phyloP scores from a whole-genome alignment of 2,888 invertebrate species.

The Nudaria mundana region DNA sequence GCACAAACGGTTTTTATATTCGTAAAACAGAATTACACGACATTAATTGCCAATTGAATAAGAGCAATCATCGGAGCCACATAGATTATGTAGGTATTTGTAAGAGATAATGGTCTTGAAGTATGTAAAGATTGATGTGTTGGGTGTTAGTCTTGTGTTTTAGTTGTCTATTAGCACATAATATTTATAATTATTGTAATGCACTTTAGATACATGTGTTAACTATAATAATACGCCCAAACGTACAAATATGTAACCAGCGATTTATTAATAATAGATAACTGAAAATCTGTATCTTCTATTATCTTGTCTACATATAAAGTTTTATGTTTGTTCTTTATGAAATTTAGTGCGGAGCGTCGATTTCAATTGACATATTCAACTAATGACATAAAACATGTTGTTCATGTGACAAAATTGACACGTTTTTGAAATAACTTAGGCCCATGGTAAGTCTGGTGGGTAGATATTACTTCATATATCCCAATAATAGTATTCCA shows the following conservation, averaged over 20 bases:
- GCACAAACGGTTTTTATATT: constrained; percentile 22
- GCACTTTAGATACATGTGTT: constrained; percentile 47
- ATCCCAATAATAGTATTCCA: too few relatives aligned
- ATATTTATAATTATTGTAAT: constrained; percentile 23
- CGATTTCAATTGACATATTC: too few relatives aligned
- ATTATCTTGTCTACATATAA: too few relatives aligned
- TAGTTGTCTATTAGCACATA: constrained; percentile 21
- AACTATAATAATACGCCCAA: constrained; percentile 39
- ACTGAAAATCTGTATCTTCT: too few relatives aligned
- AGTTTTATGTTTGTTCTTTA: too few relatives aligned
- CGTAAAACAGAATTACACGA: constrained; percentile 19
- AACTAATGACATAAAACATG: too few relatives aligned
- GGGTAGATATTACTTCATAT: too few relatives aligned
- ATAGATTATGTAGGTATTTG: background rate
- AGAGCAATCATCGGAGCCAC: too few relatives aligned
- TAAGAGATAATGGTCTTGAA: constrained; percentile 12
- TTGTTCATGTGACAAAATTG: too few relatives aligned
- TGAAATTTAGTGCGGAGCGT: too few relatives aligned
- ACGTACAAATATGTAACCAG: constrained; percentile 51
- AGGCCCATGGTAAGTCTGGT: too few relatives aligned
- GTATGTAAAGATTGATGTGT: constrained; percentile 20
- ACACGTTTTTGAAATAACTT: too few relatives aligned
- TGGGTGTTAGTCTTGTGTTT: constrained; percentile 33
- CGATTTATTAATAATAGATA: constrained; percentile 33
- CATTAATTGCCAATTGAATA: constrained; percentile 39